Base-by-base conservation (phyloP, 92 coral and sea anemone genomes). In the Pocillopora grandis region DNA sequence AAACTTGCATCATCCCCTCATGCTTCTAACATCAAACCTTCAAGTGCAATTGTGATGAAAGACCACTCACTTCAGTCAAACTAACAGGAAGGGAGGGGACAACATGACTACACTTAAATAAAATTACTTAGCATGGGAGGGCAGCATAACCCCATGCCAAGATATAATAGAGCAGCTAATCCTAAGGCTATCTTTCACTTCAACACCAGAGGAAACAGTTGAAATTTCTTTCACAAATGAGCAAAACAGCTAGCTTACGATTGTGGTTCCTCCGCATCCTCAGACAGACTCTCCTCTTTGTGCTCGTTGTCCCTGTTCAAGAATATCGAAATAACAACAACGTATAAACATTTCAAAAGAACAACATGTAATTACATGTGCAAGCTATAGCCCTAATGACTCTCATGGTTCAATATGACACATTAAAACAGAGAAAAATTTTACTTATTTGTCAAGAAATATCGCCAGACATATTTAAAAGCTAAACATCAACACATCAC, bases 221-320 rank as follows among this genome's bases (percentile, higher is more conserved):
- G 16, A 70, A 70, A 70, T 11, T 12, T 67, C 17, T 31, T 12
- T 42, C 57, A 19, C 58, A 58, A 49, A 16, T 27, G 13, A 58
- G 57, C 15, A 21, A 17, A 75, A 48, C 77, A 78, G 59, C 16
- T 2, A 16, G 16, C 88, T 62, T 84, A 88, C 91, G 82, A 42
- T 19, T 78, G 85, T 70, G 91, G 91, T 78, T 79, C 85, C 72
- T 27, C 87, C 17, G 79, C 20, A 65, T 72, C 82, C 20, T 58
- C 76, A 35, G 66, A 35, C 12, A 71, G 17, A 33, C 35, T 58
- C 15, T 71, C 68, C 58, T 80, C 84, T 57, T 58, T 57, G 10
- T 31, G 76, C 35, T 70, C 84, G 58, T 80, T n/a, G 20, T 57
- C 17, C 21, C 84, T 80, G 76, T 67, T 52, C 23, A 62, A 59